These are phyloP conservation scores for Anguilla marmorata DNA, from an alignment of 2,797 vertebrate species.

Conservation along the genomic window DNA sequence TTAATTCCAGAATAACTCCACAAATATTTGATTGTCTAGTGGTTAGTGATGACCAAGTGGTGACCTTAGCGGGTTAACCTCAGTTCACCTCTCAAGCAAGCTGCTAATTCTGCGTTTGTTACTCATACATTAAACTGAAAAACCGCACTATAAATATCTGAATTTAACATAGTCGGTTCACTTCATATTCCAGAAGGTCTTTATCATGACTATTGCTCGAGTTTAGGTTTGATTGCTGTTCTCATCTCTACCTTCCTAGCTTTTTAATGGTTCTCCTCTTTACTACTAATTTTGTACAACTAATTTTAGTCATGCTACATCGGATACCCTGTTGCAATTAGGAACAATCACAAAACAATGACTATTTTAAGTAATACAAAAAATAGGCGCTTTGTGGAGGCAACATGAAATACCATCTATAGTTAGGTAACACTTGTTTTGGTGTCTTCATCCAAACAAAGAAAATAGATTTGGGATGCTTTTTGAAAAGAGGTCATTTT, in stretches of 20 bases:
- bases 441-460: neutral
- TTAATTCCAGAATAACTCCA: slow-evolving; percentile 19
- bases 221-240: neutral
- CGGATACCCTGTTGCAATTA: too few species aligned
- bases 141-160: neutral
- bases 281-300: neutral
- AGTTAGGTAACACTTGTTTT: neutral
- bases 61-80: slow-evolving; percentile 39
- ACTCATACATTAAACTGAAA: neutral
- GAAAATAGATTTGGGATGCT: too few species aligned
- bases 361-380: neutral
- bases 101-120: neutral
- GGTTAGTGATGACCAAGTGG: slow-evolving; percentile 35
- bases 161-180: neutral
- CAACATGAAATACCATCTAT: neutral
- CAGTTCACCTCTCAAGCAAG: slow-evolving; percentile 29
- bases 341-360: too few species aligned
- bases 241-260: neutral
- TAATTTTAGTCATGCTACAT: neutral
- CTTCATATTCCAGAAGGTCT: neutral
- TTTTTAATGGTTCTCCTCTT: neutral
- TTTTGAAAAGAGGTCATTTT: too few species aligned
- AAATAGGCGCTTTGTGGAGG: neutral
- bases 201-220: neutral
- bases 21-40: slow-evolving; percentile 34